These are phyloP conservation scores for Scrobipalpa costella DNA, from an alignment of 2,888 invertebrate genomes.

Conservation along the genomic window DNA sequence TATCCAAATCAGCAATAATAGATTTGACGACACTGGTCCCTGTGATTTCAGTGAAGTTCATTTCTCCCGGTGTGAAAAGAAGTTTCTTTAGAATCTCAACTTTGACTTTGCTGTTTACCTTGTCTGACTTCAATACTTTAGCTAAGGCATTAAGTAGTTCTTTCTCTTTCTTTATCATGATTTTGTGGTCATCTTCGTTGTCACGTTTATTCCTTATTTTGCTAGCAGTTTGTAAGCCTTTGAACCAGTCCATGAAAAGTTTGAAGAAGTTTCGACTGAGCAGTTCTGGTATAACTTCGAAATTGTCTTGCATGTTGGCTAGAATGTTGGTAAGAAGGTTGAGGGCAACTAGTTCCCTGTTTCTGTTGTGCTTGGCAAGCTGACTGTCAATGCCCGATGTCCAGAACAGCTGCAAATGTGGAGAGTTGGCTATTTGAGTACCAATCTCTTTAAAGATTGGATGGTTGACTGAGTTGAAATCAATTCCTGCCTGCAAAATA, in stretches of 20 bases:
- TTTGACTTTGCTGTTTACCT: constrained; percentile 74
- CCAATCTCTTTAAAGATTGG: constrained; percentile 84
- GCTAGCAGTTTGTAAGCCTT: constrained; percentile 79
- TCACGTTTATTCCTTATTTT: constrained; percentile 78
- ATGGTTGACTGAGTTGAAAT: constrained; percentile 80
- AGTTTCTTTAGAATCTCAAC: constrained; percentile 83
- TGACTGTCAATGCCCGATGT: constrained; percentile 70
- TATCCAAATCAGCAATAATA: constrained; percentile 81
- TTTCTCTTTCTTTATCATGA: constrained; percentile 80
- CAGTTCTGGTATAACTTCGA: constrained; percentile 76
- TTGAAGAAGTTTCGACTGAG: constrained; percentile 84
- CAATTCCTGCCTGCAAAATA: constrained; percentile 79
- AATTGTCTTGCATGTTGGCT: constrained; percentile 68
- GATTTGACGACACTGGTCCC: constrained; percentile 84
- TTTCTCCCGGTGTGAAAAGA: constrained; percentile 85
- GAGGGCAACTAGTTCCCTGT: constrained; percentile 82
- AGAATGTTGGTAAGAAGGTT: constrained; percentile 82
- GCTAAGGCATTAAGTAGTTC: constrained; percentile 76
- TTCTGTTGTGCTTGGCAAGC: constrained; percentile 73
- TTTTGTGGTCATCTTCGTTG: constrained; percentile 72
- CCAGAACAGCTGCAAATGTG: constrained; percentile 81
- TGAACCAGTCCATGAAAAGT: constrained; percentile 83
- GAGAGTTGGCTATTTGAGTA: constrained; percentile 74
- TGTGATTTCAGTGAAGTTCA: constrained; percentile 88
- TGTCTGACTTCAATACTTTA: constrained; percentile 72